These are phyloP conservation scores for Archips crataeganus DNA, from an alignment of 2,888 invertebrate species.

Conservation along the genomic window DNA sequence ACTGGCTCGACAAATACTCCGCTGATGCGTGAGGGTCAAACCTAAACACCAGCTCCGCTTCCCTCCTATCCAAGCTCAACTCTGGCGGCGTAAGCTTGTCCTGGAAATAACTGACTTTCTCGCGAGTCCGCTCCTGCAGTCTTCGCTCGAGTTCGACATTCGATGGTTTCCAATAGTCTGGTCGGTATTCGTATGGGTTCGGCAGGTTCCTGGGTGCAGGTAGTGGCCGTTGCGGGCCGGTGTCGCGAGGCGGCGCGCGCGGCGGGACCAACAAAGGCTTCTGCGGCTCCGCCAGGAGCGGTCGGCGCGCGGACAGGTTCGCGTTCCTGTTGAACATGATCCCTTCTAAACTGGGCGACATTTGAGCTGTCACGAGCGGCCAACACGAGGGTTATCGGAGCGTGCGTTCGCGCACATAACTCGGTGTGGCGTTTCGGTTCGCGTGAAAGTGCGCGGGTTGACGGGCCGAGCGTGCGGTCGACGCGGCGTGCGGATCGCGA, in stretches of 20 bases:
- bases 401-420: slow-evolving; percentile 81
- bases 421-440: slow-evolving; percentile 59
- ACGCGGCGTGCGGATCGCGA: slow-evolving; percentile 64
- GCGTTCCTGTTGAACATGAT: slow-evolving; percentile 83
- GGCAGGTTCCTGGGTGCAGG: slow-evolving; percentile 70
- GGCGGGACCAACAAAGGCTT: slow-evolving; percentile 77
- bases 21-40: slow-evolving; percentile 80
- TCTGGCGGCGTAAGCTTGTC: slow-evolving; percentile 78
- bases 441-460: slow-evolving; percentile 60
- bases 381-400: slow-evolving; percentile 61
- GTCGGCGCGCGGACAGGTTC: slow-evolving; percentile 80
- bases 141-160: slow-evolving; percentile 81
- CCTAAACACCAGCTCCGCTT: slow-evolving; percentile 80
- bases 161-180: slow-evolving; percentile 80
- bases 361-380: slow-evolving; percentile 77
- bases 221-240: slow-evolving; percentile 69
- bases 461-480: slow-evolving; percentile 50
- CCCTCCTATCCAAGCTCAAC: slow-evolving; percentile 75
- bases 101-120: slow-evolving; percentile 82
- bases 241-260: slow-evolving; percentile 78
- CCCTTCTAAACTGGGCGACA: slow-evolving; percentile 83
- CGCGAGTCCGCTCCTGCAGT: slow-evolving; percentile 77
- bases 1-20: slow-evolving; percentile 77
- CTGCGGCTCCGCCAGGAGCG: slow-evolving; percentile 81
- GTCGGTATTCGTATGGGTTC: slow-evolving; percentile 68